Percentiles rank a stretch among this genome's conserved stretches.
Conservation (phyloP, 2,797 vertebrate species). For the Ctenosaura bakeri region DNA sequence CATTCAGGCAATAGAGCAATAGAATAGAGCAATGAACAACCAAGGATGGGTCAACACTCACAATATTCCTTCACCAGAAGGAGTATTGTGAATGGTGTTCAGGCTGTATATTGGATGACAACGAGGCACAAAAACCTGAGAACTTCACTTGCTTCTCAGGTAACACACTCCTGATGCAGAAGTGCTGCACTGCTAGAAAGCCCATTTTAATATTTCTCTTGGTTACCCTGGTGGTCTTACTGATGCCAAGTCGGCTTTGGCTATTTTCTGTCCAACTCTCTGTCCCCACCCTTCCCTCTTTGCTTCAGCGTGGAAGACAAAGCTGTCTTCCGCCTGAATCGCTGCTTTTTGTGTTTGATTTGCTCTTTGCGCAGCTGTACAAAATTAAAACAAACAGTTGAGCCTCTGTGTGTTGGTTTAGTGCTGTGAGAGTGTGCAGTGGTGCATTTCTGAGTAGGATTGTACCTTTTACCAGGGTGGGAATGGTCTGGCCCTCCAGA, state of each 20-base stretch:
- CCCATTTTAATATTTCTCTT: neutral
- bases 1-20: neutral
- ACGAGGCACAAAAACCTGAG: neutral
- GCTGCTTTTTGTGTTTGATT: neutral
- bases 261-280: neutral
- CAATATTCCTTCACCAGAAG: too few species aligned
- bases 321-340: neutral
- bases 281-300: neutral
- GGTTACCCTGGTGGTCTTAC: neutral
- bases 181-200: neutral
- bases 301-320: too few species aligned
- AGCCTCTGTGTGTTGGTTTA: neutral
- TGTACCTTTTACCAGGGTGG: neutral
- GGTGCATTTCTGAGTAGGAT: neutral
- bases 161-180: neutral
- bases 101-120: neutral
- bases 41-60: neutral
- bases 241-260: neutral
- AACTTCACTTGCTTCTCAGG: neutral
- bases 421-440: neutral
- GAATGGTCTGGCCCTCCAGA: neutral
- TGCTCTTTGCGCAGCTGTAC: neutral
- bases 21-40: neutral
- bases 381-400: neutral
- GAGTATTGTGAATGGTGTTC: neutral